A percentile compares a stretch with the other conserved stretches of the same genome.
Evolutionary conservation across 2,888 invertebrate species (phyloP).

Genomic region (Lamproptera curius): DNA sequence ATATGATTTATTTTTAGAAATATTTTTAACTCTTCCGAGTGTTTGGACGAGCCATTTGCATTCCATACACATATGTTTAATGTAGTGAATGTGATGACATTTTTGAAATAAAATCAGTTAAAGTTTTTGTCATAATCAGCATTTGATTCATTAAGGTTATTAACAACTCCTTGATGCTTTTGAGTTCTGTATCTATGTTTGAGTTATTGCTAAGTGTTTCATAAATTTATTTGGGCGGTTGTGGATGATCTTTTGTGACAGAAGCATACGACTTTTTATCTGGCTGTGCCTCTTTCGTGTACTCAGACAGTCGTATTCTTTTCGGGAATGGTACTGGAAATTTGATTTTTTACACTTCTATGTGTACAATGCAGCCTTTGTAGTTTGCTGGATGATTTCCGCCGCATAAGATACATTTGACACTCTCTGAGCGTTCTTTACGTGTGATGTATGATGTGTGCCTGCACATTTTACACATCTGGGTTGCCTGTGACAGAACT

Average conservation of each 20-base stretch:
- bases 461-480: constrained; percentile 25
- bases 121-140: not conserved
- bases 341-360: constrained; percentile 23
- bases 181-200: no score
- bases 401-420: constrained; percentile 13
- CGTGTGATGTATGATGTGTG: not conserved
- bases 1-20: not conserved
- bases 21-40: not conserved
- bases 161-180: no score
- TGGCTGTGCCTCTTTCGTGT: no score
- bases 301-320: not conserved
- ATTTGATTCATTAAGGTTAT: not conserved
- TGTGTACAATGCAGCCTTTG: constrained; percentile 25
- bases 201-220: no score
- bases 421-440: constrained; percentile 24
- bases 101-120: not conserved
- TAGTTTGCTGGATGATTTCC: constrained; percentile 32
- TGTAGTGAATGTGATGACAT: not conserved
- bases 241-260: no score
- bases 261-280: no score
- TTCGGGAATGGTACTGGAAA: not conserved
- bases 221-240: no score
- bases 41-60: no score
- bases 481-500: constrained; percentile 22
- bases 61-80: no score